phyloP scores from a whole-genome alignment of 2,888 invertebrate genomes.

The Ypsolopha sequella region DNA sequence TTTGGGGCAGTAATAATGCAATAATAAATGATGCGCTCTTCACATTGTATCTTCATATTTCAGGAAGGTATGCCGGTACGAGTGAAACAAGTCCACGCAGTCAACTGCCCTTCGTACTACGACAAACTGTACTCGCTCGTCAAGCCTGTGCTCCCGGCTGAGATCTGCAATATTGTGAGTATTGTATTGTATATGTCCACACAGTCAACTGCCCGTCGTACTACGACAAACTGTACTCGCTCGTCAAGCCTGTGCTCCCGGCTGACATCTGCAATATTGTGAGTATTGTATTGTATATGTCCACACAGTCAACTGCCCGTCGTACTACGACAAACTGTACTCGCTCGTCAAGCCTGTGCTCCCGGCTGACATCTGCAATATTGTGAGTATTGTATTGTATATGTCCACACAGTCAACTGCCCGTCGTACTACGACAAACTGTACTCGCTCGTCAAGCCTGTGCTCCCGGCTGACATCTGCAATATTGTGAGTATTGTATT shows the following conservation, averaged over 20 bases:
- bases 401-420: slow-evolving; percentile 42
- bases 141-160: slow-evolving; percentile 39
- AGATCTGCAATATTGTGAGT: slow-evolving; percentile 42
- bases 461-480: slow-evolving; percentile 36
- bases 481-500: slow-evolving; percentile 46
- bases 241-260: slow-evolving; percentile 44
- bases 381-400: too few relatives aligned
- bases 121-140: slow-evolving; percentile 46
- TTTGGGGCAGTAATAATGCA: background rate
- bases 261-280: slow-evolving; percentile 40
- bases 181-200: too few relatives aligned
- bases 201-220: slow-evolving; percentile 45
- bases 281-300: too few relatives aligned
- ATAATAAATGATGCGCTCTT: background rate
- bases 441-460: slow-evolving; percentile 41
- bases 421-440: slow-evolving; percentile 48
- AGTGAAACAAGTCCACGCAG: slow-evolving; percentile 36
- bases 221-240: slow-evolving; percentile 42
- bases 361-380: slow-evolving; percentile 35
- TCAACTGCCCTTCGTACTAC: slow-evolving; percentile 47
- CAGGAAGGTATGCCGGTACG: slow-evolving; percentile 55
- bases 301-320: slow-evolving; percentile 44
- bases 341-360: slow-evolving; percentile 41
- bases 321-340: slow-evolving; percentile 45
- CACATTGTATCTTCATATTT: too few relatives aligned